Percentiles rank a stretch among this genome's conserved stretches.
phyloP scores from a whole-genome alignment of 1,140 invertebrate genomes.

The Drosophila insularis region DNA sequence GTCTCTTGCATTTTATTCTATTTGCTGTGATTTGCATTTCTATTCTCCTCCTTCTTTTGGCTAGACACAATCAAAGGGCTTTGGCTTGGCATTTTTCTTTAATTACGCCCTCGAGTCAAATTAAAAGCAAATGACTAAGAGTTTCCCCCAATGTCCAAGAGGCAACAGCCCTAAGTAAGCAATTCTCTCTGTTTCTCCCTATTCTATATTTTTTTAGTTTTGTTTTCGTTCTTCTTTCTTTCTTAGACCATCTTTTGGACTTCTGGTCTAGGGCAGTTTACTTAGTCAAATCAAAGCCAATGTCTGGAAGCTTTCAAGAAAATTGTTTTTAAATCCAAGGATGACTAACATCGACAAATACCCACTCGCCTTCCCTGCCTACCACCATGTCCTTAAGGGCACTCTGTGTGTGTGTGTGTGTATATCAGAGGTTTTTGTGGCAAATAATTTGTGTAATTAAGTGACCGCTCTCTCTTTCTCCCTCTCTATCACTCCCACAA shows the following conservation, averaged over 20 bases:
- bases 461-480: constrained; percentile 34
- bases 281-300: constrained; percentile 73
- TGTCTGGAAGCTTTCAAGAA: constrained; percentile 59
- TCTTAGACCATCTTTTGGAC: constrained; percentile 35
- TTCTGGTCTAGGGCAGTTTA: constrained; percentile 62
- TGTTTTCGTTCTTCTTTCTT: constrained; percentile 6
- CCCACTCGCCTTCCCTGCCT: not conserved
- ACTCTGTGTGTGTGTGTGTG: constrained; percentile 21
- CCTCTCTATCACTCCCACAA: no score
- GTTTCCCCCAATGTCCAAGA: constrained; percentile 30
- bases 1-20: not conserved
- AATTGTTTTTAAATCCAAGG: constrained; percentile 64
- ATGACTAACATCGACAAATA: constrained; percentile 16
- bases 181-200: constrained; percentile 24
- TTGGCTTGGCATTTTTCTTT: constrained; percentile 75
- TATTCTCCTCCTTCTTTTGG: constrained; percentile 13
- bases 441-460: constrained; percentile 63
- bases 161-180: constrained; percentile 9
- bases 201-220: constrained; percentile 11
- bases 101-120: constrained; percentile 77
- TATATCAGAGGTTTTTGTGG: constrained; percentile 49
- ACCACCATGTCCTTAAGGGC: constrained; percentile 46
- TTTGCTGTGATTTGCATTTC: constrained; percentile 63
- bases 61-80: constrained; percentile 68
- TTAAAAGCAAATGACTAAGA: constrained; percentile 76